phyloP scores from a whole-genome alignment of 1,140 invertebrate genomes.

The Pogonomyrmex californicus region DNA sequence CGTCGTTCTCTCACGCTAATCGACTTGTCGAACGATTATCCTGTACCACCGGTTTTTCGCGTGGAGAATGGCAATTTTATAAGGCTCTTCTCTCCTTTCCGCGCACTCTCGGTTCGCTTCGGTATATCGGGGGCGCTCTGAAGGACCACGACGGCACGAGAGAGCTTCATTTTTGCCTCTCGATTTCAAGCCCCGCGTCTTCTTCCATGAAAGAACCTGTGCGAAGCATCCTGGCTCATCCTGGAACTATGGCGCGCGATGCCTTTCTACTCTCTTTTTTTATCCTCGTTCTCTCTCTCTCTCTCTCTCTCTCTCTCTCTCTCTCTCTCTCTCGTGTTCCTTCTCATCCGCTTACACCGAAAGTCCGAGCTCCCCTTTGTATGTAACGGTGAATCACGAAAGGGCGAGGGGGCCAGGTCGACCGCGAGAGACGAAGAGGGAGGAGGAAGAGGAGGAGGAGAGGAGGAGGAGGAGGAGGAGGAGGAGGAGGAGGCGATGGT shows the following conservation, averaged over 20 bases:
- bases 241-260: conserved; percentile 57
- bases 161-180: conserved; percentile 64
- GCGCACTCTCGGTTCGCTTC: conserved; percentile 19
- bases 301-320: conserved; percentile 61
- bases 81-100: conserved; percentile 26
- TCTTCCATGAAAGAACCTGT: conserved; percentile 57
- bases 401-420: conserved; percentile 75
- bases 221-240: conserved; percentile 59
- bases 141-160: conserved; percentile 52
- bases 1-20: conserved; percentile 36
- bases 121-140: conserved; percentile 36
- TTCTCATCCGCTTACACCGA: conserved; percentile 65
- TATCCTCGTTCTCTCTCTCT: conserved; percentile 56
- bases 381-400: conserved; percentile 81
- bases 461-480: conserved; percentile 17
- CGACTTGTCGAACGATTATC: conserved; percentile 59
- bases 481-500: not conserved
- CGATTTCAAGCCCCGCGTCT: conserved; percentile 55
- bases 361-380: conserved; percentile 78
- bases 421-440: conserved; percentile 32
- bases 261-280: conserved; percentile 56
- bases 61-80: conserved; percentile 57
- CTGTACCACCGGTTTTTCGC: conserved; percentile 54
- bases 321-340: conserved; percentile 38
- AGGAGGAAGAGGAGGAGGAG: conserved; percentile 10